phyloP scores from a whole-genome alignment of 2,888 invertebrate species.

The Xestia rhomboidea region DNA sequence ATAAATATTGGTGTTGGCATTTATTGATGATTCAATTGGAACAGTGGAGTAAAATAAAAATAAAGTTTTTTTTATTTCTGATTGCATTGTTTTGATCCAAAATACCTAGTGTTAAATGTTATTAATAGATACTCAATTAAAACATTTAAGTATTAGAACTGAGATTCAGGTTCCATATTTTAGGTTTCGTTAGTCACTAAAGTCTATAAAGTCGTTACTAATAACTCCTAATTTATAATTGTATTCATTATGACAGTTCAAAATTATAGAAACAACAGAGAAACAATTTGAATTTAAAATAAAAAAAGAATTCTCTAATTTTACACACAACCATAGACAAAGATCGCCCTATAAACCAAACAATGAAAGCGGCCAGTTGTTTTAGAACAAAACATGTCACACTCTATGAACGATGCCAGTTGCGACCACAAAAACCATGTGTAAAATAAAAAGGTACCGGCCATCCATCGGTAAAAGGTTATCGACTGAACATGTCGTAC shows the following conservation, averaged over 20 bases:
- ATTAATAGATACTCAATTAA: not conserved
- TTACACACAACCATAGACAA: constrained; percentile 8
- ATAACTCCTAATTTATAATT: not conserved
- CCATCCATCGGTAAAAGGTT: constrained; percentile 17
- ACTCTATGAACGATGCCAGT: not conserved
- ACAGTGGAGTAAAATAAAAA: not conserved
- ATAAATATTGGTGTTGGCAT: constrained; percentile 23
- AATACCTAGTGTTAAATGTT: not conserved
- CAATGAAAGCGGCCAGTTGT: constrained; percentile 9
- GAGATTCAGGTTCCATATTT: not conserved
- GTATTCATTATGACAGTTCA: not conserved
- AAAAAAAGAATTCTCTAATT: not conserved
- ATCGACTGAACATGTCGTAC: constrained; percentile 37
- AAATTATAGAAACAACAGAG: not conserved
- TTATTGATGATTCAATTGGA: not conserved
- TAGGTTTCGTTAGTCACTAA: not conserved
- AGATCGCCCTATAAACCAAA: constrained; percentile 16
- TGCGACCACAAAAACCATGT: constrained; percentile 17
- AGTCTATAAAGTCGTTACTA: not conserved
- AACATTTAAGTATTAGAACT: not conserved
- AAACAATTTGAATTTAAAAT: not conserved
- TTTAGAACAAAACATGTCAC: constrained; percentile 20
- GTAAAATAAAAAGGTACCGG: constrained; percentile 9
- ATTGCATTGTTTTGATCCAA: not conserved
- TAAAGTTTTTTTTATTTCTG: not conserved